Percentiles rank a stretch among this genome's conserved stretches.
These are phyloP conservation scores for Semicossyphus pulcher DNA, from an alignment of 2,113 vertebrate species.

Conservation along the genomic window DNA sequence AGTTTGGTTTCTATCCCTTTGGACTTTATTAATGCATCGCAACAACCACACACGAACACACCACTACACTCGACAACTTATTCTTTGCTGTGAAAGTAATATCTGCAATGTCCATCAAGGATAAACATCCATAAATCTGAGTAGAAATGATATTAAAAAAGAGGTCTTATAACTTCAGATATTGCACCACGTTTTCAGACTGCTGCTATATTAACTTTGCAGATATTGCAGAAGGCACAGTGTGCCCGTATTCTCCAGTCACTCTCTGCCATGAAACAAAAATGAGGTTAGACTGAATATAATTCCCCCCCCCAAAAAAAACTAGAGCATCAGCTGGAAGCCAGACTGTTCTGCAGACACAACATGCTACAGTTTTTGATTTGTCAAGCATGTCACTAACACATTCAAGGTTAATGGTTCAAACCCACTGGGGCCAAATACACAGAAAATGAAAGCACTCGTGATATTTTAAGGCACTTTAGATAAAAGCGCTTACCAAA, in stretches of 20 bases:
- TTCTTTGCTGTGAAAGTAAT: neutral
- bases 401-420: conserved; percentile 35
- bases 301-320: neutral
- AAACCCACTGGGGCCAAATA: conserved; percentile 13
- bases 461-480: conserved; percentile 41
- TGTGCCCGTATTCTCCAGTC: neutral
- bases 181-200: neutral
- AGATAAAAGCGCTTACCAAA: conserved; percentile 49
- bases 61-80: too few species aligned
- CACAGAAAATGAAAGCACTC: conserved; percentile 25
- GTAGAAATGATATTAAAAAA: neutral
- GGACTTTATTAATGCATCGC: conserved; percentile 3
- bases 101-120: neutral
- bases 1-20: neutral
- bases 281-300: conserved; percentile 8
- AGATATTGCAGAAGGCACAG: neutral
- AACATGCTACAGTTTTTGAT: conserved; percentile 21
- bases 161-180: neutral
- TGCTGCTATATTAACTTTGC: neutral
- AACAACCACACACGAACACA: neutral
- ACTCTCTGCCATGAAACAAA: conserved; percentile 1
- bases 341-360: conserved; percentile 30
- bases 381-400: conserved; percentile 30
- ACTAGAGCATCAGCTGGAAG: conserved; percentile 35
- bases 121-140: neutral